Evolutionary conservation across 2,113 vertebrate genomes (phyloP).

Genomic region (Geococcyx californianus): DNA sequence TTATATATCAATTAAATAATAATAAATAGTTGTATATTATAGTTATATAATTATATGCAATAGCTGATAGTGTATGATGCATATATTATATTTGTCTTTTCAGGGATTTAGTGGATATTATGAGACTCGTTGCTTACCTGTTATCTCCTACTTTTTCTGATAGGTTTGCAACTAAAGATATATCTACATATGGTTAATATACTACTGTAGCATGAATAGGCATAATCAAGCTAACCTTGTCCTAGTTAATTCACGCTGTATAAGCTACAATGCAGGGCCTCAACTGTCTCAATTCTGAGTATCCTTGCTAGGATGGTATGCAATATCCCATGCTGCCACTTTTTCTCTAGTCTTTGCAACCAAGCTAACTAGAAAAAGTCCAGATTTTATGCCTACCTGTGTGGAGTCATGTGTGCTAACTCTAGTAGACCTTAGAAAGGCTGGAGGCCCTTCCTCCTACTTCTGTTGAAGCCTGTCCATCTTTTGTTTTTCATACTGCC

Average conservation of each 20-base stretch:
- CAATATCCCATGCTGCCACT: fast-evolving
- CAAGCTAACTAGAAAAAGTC: background rate
- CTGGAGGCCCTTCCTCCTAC: background rate
- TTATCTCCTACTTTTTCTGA: fast-evolving
- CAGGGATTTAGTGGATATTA: background rate
- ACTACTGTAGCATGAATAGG: background rate
- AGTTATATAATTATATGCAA: too few relatives aligned
- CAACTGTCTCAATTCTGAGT: background rate
- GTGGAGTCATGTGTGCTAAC: background rate
- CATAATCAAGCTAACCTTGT: background rate
- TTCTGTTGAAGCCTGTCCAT: background rate
- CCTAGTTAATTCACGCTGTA: background rate
- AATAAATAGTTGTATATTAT: too few relatives aligned
- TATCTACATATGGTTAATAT: background rate
- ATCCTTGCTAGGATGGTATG: background rate
- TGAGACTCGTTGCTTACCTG: background rate
- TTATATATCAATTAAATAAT: background rate
- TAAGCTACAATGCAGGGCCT: background rate
- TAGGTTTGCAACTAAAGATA: background rate
- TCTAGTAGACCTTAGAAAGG: background rate
- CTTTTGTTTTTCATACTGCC: background rate
- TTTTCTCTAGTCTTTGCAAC: background rate
- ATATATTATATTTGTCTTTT: background rate
- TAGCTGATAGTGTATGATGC: background rate
- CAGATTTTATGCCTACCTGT: background rate